phyloP scores from a whole-genome alignment of 2,888 invertebrate genomes.

The Fragum fragum region DNA sequence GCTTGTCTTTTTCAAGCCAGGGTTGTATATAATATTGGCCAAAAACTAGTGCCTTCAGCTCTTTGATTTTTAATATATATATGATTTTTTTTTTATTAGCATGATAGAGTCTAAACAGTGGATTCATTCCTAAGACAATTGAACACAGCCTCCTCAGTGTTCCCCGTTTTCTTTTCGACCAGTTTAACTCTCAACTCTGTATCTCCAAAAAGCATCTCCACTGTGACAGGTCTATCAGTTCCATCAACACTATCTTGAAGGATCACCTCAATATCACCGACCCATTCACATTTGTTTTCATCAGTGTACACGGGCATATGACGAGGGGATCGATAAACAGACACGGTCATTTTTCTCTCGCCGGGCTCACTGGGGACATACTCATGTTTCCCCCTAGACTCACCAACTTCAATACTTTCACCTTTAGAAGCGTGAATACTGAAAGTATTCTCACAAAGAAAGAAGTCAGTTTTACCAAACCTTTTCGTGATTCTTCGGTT shows the following conservation, averaged over 20 bases:
- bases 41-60: too few relatives aligned
- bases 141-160: neutral
- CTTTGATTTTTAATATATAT: too few relatives aligned
- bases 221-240: neutral
- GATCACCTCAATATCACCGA: neutral
- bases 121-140: neutral
- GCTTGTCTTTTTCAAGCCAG: too few relatives aligned
- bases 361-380: slow-evolving; percentile 57
- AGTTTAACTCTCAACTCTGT: slow-evolving; percentile 17
- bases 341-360: slow-evolving; percentile 24
- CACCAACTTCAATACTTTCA: slow-evolving; percentile 52
- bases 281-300: neutral
- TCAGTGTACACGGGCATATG: slow-evolving; percentile 14
- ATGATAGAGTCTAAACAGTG: too few relatives aligned
- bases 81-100: too few relatives aligned
- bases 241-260: neutral
- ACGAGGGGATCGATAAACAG: neutral
- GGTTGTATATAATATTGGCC: too few relatives aligned
- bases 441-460: slow-evolving; percentile 62
- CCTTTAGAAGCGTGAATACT: slow-evolving; percentile 57
- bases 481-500: slow-evolving; percentile 35
- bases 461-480: neutral
- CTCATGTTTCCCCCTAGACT: slow-evolving; percentile 53
- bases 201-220: slow-evolving; percentile 12
- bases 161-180: neutral